phyloP scores from a whole-genome alignment of 2,113 vertebrate species.

The Oceanites oceanicus region DNA sequence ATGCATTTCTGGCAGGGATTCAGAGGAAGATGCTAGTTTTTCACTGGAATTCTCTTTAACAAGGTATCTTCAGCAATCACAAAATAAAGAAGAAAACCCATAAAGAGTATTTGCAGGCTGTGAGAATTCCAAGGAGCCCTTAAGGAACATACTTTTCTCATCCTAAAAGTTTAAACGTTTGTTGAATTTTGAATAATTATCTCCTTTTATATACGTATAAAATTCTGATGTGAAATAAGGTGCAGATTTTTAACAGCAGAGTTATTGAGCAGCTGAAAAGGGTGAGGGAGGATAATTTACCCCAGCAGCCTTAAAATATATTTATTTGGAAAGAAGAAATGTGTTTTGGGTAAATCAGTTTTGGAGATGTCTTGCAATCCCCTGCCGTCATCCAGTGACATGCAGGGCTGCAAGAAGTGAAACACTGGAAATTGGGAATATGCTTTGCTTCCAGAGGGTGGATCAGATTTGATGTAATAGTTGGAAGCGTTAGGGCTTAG shows the following conservation, averaged over 20 bases:
- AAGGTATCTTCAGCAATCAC: background rate
- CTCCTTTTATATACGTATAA: background rate
- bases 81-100: background rate
- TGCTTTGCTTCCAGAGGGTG: background rate
- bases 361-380: background rate
- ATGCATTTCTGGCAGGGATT: background rate
- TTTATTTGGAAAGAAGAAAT: background rate
- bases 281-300: background rate
- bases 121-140: background rate
- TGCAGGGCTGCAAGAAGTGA: background rate
- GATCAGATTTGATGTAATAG: background rate
- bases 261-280: background rate
- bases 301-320: background rate
- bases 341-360: background rate
- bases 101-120: background rate
- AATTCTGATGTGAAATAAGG: background rate
- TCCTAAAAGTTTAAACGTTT: background rate
- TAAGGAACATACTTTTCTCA: background rate
- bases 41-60: background rate
- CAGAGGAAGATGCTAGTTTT: background rate
- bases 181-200: background rate
- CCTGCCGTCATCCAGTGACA: background rate
- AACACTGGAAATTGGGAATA: background rate
- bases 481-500: background rate
- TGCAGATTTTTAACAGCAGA: background rate